These are phyloP conservation scores for Hybos culiciformis DNA, from an alignment of 2,888 invertebrate species.

Conservation along the genomic window DNA sequence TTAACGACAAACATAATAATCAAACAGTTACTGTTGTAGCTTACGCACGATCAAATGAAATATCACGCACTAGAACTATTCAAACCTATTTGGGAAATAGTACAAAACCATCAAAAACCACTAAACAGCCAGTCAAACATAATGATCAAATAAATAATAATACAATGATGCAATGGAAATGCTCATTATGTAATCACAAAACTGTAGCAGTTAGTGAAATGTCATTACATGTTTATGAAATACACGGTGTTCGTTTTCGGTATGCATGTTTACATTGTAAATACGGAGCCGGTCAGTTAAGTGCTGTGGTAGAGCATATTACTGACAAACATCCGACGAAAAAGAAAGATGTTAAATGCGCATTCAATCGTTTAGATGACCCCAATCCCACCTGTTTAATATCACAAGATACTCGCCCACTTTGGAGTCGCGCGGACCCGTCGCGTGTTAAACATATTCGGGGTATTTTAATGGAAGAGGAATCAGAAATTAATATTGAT, in stretches of 20 bases:
- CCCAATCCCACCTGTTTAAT: slow-evolving; percentile 24
- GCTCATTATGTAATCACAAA: slow-evolving; percentile 21
- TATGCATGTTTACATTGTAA: slow-evolving; percentile 11
- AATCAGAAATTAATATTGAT: slow-evolving; percentile 16
- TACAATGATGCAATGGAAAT: slow-evolving; percentile 13
- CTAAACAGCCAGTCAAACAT: neutral
- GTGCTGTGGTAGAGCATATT: slow-evolving; percentile 49
- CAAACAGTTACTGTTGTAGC: slow-evolving; percentile 33
- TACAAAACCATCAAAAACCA: too few relatives aligned
- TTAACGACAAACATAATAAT: slow-evolving; percentile 45
- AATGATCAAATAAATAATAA: neutral
- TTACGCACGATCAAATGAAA: slow-evolving; percentile 4
- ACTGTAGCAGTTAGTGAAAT: neutral
- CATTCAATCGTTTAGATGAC: slow-evolving; percentile 15
- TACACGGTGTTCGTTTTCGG: slow-evolving; percentile 34
- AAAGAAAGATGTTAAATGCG: slow-evolving; percentile 13
- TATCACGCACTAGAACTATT: too few relatives aligned
- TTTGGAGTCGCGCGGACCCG: slow-evolving; percentile 45
- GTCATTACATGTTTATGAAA: slow-evolving; percentile 38
- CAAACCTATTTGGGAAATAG: too few relatives aligned
- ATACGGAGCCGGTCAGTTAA: slow-evolving; percentile 13
- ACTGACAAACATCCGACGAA: slow-evolving; percentile 44
- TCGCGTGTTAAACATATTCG: slow-evolving; percentile 43
- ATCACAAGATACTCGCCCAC: slow-evolving; percentile 33
- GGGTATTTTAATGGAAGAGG: slow-evolving; percentile 45